phyloP scores from a whole-genome alignment of 2,888 invertebrate species.

The Papilio demoleus region DNA sequence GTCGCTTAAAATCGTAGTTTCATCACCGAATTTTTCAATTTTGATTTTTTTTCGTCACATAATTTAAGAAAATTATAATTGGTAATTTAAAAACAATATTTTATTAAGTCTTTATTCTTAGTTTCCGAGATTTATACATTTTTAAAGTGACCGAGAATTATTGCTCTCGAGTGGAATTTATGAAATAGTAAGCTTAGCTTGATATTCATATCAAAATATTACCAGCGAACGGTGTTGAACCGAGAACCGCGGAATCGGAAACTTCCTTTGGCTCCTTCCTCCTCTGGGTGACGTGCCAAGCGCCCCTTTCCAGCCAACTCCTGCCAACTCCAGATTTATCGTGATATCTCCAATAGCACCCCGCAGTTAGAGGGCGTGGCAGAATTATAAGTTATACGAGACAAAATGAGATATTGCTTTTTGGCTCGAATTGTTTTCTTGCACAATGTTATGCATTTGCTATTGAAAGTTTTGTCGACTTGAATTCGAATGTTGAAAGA shows the following conservation, averaged over 20 bases:
- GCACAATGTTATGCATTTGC: not conserved
- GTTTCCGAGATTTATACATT: too few relatives aligned
- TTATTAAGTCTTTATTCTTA: too few relatives aligned
- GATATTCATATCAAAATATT: too few relatives aligned
- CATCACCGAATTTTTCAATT: too few relatives aligned
- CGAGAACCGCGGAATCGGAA: slow-evolving; percentile 48
- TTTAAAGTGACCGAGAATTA: too few relatives aligned
- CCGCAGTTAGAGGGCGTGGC: slow-evolving; percentile 35
- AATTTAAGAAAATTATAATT: too few relatives aligned
- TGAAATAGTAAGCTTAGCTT: too few relatives aligned
- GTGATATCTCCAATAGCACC: slow-evolving; percentile 39
- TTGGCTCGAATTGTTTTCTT: slow-evolving; percentile 26
- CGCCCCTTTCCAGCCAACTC: slow-evolving; percentile 45
- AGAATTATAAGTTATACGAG: slow-evolving; percentile 39
- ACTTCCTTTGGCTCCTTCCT: slow-evolving; percentile 46
- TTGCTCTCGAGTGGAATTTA: too few relatives aligned
- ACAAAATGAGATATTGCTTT: slow-evolving; percentile 37
- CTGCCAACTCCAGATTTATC: slow-evolving; percentile 50
- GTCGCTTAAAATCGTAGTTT: too few relatives aligned
- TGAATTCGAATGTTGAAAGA: not conserved
- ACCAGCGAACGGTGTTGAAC: slow-evolving; percentile 42
- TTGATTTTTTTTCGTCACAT: too few relatives aligned
- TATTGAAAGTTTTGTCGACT: not conserved
- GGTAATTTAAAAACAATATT: too few relatives aligned
- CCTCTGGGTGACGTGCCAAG: slow-evolving; percentile 43